A percentile compares a stretch with the other conserved stretches of the same genome.
These are phyloP conservation scores for Ailuropoda melanoleuca DNA, from an alignment of 2,113 vertebrate genomes.

Conservation along the genomic window DNA sequence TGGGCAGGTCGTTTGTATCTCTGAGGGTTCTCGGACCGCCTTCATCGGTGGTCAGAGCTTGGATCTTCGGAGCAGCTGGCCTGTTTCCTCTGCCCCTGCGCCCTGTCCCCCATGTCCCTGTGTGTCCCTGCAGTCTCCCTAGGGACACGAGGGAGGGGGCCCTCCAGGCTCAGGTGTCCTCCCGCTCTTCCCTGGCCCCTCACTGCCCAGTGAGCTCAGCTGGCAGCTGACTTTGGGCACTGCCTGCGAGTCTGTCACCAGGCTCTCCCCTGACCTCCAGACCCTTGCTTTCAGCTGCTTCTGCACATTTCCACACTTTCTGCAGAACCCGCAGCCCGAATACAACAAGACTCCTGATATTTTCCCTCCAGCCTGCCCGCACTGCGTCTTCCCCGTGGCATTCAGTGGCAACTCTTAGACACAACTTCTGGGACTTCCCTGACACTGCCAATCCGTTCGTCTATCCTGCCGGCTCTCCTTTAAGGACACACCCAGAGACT, in stretches of 20 bases:
- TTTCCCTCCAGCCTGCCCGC: accelerated
- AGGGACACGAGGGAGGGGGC: accelerated
- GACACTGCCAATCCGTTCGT: neutral
- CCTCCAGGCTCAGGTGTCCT: neutral
- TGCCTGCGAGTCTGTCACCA: accelerated
- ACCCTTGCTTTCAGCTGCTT: neutral
- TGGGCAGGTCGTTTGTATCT: neutral
- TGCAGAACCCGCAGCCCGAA: neutral
- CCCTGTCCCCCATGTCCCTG: accelerated
- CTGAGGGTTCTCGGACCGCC: no score
- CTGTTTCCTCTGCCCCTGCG: neutral
- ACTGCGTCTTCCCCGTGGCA: accelerated
- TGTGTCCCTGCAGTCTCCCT: neutral
- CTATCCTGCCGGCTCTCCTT: accelerated
- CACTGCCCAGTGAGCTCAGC: neutral
- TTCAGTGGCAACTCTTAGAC: neutral
- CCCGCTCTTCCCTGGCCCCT: no score
- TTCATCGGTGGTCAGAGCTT: accelerated
- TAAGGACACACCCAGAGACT: accelerated
- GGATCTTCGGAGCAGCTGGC: accelerated
- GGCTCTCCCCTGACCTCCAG: neutral
- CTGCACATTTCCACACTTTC: neutral
- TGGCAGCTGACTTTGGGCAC: accelerated
- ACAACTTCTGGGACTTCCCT: neutral
- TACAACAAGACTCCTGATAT: neutral